phyloP scores from a whole-genome alignment of 23 tunicate species.

The Oikopleura dioica region DNA sequence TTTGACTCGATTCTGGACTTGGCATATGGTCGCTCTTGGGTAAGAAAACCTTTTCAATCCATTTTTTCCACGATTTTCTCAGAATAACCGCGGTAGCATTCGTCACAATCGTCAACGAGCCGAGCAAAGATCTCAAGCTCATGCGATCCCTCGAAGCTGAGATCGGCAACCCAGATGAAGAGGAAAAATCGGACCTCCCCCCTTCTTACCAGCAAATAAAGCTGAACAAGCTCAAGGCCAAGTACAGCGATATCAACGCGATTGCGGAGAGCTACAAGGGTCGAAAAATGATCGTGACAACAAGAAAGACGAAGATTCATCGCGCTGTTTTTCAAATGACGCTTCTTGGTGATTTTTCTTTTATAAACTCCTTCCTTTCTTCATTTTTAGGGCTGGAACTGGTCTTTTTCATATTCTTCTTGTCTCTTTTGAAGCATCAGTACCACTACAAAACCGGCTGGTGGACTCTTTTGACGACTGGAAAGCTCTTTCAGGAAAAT shows the following conservation, averaged over 20 bases:
- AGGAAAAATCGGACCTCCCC: not conserved
- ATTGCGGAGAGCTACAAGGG: not conserved
- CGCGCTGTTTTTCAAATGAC: too few species aligned
- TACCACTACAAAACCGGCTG: too few species aligned
- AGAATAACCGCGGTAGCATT: too few species aligned
- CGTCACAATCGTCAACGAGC: not conserved
- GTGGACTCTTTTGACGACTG: too few species aligned
- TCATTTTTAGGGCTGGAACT: too few species aligned
- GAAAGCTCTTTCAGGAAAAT: too few species aligned
- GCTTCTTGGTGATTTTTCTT: too few species aligned
- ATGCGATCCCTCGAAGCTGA: not conserved
- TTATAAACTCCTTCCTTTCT: too few species aligned
- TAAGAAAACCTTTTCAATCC: not conserved
- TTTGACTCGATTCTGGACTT: slow-evolving; percentile 4
- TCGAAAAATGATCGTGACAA: not conserved
- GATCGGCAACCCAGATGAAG: not conserved
- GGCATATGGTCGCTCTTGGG: slow-evolving; percentile 10
- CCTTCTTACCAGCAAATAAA: too few species aligned
- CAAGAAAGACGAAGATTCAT: not conserved
- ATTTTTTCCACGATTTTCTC: not conserved
- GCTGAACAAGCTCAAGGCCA: not conserved
- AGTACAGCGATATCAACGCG: not conserved
- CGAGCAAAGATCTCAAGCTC: not conserved
- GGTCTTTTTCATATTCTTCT: too few species aligned
- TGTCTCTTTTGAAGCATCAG: too few species aligned